Evolutionary conservation across 2,888 invertebrate genomes (phyloP).

Genomic region (Strigamia maritima): DNA sequence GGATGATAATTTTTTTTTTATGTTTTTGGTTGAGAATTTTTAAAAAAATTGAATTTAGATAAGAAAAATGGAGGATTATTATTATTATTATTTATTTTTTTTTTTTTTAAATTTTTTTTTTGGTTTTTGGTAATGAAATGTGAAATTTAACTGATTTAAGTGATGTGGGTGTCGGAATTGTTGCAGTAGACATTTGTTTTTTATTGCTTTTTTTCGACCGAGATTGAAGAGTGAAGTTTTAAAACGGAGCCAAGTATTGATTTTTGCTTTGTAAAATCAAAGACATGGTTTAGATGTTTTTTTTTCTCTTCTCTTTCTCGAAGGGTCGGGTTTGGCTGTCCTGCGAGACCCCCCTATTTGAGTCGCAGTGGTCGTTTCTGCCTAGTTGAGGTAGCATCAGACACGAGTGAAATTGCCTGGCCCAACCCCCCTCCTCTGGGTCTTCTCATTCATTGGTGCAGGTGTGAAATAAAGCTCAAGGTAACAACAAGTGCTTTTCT

Average conservation of each 20-base stretch:
- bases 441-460: conserved; percentile 18
- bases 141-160: background rate
- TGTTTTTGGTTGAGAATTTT: too few species aligned
- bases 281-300: background rate
- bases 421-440: background rate
- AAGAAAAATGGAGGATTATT: background rate
- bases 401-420: conserved; percentile 13
- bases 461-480: conserved; percentile 23
- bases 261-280: conserved; percentile 12
- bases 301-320: background rate
- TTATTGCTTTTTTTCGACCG: background rate
- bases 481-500: background rate
- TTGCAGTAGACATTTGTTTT: background rate
- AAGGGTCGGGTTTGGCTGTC: conserved; percentile 12
- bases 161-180: background rate
- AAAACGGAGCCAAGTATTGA: conserved; percentile 6
- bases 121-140: background rate
- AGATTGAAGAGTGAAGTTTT: background rate
- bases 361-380: conserved; percentile 11
- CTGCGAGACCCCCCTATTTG: conserved; percentile 20
- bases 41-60: too few species aligned
- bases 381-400: conserved; percentile 23
- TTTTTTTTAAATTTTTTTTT: too few species aligned
- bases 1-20: background rate
- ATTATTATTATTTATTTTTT: too few species aligned